These are phyloP conservation scores for Emys orbicularis DNA, from an alignment of 2,797 vertebrate genomes.

Conservation along the genomic window DNA sequence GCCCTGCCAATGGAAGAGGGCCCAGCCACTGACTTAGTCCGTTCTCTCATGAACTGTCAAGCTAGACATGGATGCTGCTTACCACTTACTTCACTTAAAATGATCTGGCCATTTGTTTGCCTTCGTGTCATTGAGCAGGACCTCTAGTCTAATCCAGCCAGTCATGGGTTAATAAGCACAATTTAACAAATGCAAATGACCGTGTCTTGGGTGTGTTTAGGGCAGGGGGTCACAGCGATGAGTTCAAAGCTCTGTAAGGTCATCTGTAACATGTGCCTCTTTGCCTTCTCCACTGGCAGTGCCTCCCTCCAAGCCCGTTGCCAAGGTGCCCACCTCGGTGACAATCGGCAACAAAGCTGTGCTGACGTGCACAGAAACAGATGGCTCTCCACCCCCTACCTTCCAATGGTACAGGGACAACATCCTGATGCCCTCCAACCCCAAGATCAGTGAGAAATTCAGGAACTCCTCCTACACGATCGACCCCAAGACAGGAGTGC, in stretches of 20 bases:
- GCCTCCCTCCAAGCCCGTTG: slow-evolving; percentile 83
- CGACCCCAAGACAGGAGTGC: slow-evolving; percentile 74
- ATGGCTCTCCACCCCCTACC: slow-evolving; percentile 83
- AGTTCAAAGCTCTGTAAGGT: background rate
- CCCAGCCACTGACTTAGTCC: background rate
- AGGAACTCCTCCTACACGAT: slow-evolving; percentile 88
- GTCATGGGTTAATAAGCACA: background rate
- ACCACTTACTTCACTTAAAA: background rate
- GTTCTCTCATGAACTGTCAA: too few species aligned
- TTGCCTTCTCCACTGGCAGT: slow-evolving; percentile 79
- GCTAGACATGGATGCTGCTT: background rate
- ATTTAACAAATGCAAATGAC: background rate
- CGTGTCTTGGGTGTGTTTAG: background rate
- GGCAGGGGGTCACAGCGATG: background rate
- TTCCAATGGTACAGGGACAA: slow-evolving; percentile 88
- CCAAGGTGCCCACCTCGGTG: slow-evolving; percentile 82
- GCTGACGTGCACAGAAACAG: slow-evolving; percentile 83
- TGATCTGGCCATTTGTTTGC: background rate
- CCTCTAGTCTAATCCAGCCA: background rate
- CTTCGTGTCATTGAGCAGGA: background rate
- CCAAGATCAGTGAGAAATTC: slow-evolving; percentile 81
- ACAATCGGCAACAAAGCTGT: slow-evolving; percentile 78
- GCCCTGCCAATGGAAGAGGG: background rate
- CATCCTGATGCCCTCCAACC: slow-evolving; percentile 79
- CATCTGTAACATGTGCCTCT: background rate